Evolutionary conservation across 2,888 invertebrate genomes (phyloP), one percentile per base, ranked within the genome.

Genomic region (Desoria tigrina): DNA sequence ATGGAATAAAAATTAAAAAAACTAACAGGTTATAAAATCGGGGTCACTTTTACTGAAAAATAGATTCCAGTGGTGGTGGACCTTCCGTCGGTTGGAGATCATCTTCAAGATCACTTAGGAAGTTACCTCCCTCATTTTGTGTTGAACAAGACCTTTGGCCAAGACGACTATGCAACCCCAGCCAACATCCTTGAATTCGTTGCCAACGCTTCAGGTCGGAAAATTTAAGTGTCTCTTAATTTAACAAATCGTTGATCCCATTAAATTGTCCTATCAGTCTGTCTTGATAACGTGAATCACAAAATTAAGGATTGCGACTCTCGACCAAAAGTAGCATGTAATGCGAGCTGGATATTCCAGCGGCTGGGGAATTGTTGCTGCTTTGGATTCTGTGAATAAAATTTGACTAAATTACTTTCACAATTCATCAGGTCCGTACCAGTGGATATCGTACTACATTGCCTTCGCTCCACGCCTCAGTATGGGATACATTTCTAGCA

Each of bases 31-130:
- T 18, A 28, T 7, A 27, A 27, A 28, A 28, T n/a, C n/a, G n/a
- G n/a, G n/a, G n/a, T n/a, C n/a, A n/a, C n/a, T n/a, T n/a, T n/a
- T n/a, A n/a, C n/a, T n/a, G n/a, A n/a, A n/a, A n/a, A n/a, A n/a
- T n/a, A 50, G 50, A 68, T 68, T 28, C 9, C 18, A 51, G 11
- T 42, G 14, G n/a, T 63, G 0, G n/a, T 65, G 14, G 65, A 68
- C 26, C 63, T 68, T 21, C 68, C 65, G 7, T 57, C 63, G 11
- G 68, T 68, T 1, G 68, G 68, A 9, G 21, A 59, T 16, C 39
- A 65, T 42, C 50, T 69, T 11, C 63, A 66, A 45, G 69, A 69
- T 11, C 69, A 69, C 56, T 42, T 54, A 11, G 65, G 60, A 27
- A 21, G 39, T 4, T 21, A 59, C 23, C 11, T 60, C 3, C 21